A percentile compares a stretch with the other conserved stretches of the same genome.
Evolutionary conservation across 2,888 invertebrate genomes (phyloP).

Genomic region (Notocelia uddmanniana): DNA sequence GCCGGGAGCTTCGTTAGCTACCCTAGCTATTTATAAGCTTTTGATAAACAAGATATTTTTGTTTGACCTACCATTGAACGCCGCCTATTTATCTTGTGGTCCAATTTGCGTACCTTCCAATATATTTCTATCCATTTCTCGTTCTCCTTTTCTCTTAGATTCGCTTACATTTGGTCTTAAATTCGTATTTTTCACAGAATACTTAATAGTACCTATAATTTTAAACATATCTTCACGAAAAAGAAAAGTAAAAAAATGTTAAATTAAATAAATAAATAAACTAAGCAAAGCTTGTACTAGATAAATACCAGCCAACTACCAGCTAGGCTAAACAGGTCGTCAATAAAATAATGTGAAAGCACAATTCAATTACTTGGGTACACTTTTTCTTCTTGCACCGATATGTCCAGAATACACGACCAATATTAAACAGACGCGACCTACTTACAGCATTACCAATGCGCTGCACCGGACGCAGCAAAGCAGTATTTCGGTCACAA

Average conservation of each 20-base stretch:
- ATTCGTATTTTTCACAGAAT: too few species aligned
- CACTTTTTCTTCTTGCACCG: neutral
- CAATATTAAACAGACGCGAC: conserved; percentile 27
- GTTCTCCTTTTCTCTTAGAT: neutral
- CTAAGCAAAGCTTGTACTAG: too few species aligned
- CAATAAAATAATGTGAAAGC: too few species aligned
- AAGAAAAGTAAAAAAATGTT: too few species aligned
- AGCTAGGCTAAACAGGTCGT: too few species aligned
- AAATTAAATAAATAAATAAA: too few species aligned
- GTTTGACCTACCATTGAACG: conserved; percentile 21
- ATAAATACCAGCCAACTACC: too few species aligned
- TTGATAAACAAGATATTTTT: conserved; percentile 41
- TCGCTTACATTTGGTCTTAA: neutral
- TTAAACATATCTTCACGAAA: too few species aligned
- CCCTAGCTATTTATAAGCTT: conserved; percentile 30
- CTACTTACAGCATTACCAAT: conserved; percentile 26
- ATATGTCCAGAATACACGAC: neutral
- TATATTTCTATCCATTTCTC: neutral
- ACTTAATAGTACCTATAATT: too few species aligned
- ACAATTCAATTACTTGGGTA: too few species aligned
- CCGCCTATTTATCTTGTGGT: neutral
- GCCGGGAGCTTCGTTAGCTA: conserved; percentile 38
- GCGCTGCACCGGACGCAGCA: conserved; percentile 22
- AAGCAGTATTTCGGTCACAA: conserved; percentile 51
- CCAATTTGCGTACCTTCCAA: neutral